Evolutionary conservation across 2,888 invertebrate genomes (phyloP).

Genomic region (Eustalomyia histrio): DNA sequence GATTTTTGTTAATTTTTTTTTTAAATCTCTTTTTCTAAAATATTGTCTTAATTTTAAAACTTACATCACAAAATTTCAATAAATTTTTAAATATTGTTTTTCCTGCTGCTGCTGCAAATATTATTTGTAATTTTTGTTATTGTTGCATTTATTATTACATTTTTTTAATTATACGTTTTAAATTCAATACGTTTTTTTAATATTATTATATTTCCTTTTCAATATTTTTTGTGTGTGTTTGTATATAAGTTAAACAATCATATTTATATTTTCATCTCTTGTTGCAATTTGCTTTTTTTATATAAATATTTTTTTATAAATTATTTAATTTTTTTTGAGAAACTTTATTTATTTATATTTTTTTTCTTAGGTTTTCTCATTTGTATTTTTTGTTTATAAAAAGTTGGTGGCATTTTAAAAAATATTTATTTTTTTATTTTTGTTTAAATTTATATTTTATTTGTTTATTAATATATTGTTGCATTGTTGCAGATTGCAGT

Average conservation of each 20-base stretch:
- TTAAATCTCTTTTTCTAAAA: conserved; percentile 16
- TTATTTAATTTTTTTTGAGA: conserved; percentile 62
- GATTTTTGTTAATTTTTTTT: not conserved
- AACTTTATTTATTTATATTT: conserved; percentile 60
- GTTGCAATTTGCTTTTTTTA: conserved; percentile 6
- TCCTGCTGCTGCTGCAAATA: conserved; percentile 36
- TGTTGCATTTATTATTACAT: conserved; percentile 18
- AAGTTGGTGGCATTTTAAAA: conserved; percentile 33
- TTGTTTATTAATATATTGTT: conserved; percentile 48
- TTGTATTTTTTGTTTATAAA: conserved; percentile 66
- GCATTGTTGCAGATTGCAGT: conserved; percentile 31
- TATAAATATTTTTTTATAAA: conserved; percentile 20
- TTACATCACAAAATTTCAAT: conserved; percentile 72
- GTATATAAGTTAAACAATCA: conserved; percentile 7
- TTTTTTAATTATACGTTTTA: conserved; percentile 28
- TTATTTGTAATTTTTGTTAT: conserved; percentile 3
- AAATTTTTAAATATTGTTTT: conserved; percentile 31
- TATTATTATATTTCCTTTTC: conserved; percentile 36
- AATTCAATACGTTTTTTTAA: conserved; percentile 39
- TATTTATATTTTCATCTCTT: not conserved
- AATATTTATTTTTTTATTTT: conserved; percentile 4
- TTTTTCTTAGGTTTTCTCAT: conserved; percentile 73
- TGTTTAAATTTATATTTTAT: conserved; percentile 33
- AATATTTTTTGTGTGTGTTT: conserved; percentile 12
- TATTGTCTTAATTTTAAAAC: conserved; percentile 47